Evolutionary conservation across 2,113 vertebrate genomes (phyloP), one percentile per base, ranked within the genome.

Genomic region (Dipodomys ordii): DNA sequence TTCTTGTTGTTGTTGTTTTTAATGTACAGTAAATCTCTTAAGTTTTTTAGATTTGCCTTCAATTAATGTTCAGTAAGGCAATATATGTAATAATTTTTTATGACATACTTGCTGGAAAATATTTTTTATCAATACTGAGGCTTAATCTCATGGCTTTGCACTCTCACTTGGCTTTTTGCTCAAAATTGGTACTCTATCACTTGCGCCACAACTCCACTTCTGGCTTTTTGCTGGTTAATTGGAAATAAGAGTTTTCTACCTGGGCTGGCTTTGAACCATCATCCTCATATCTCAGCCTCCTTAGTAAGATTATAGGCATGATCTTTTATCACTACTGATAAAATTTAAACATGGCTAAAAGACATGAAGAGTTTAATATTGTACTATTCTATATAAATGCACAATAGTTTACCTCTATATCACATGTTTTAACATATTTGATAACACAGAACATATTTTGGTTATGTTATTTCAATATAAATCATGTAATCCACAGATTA

Each of bases 301-400:
- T 57, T 11, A 57, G 13, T 57, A 57, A 13, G 53, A 57, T 57
- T 57, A 57, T 16, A 18, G 12, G 53, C 53, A 57, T 57, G 53
- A 57, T 16, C 15, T 57, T 57, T 13, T 57, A 16, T 13, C 53
- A 57, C 68, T 84, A 11, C 27, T 91, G 8, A 22, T 73, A 78
- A 78, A 27, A 9, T 73, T 79, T 65, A 93, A 84, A 39, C 57
- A 93, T 62, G 78, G 3, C 4, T 53, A 81, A 79, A 95, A 53
- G 12, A 13, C 30, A 71, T 82, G 5, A 27, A 35, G 35, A 46
- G 9, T 32, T 68, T 85, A 72, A 72, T 2, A 78, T 30, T 35
- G 20, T 7, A 27, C 25, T 88, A 82, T n/a, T 90, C 4, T 81
- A 4, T 25, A 18, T 82, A 28, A 92, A 60, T 62, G 69, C 9